A percentile compares a stretch with the other conserved stretches of the same genome.
Evolutionary conservation across 1,140 invertebrate genomes (phyloP).

Genomic region (Heliothis virescens): DNA sequence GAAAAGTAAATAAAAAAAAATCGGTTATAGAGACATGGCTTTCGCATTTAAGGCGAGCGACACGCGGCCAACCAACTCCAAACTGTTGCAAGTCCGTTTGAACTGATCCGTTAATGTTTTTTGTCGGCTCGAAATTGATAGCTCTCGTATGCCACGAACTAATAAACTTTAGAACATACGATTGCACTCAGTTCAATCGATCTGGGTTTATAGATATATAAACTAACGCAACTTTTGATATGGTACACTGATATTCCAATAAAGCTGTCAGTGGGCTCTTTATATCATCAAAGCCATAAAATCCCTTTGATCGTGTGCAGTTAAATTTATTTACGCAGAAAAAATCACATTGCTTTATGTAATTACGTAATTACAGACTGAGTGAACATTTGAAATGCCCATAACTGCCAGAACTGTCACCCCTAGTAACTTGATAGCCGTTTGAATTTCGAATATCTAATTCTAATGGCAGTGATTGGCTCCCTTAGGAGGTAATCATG

Average conservation of each 20-base stretch:
- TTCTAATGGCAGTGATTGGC: constrained; percentile 83
- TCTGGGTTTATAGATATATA: constrained; percentile 65
- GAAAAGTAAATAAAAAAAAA: constrained; percentile 80
- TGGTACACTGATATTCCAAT: constrained; percentile 7
- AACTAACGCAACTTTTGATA: constrained; percentile 47
- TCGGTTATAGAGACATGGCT: constrained; percentile 75
- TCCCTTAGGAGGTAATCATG: constrained; percentile 84
- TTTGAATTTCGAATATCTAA: constrained; percentile 83
- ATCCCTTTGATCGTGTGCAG: constrained; percentile 35
- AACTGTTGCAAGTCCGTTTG: constrained; percentile 57
- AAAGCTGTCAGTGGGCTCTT: constrained; percentile 27
- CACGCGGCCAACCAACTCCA: constrained; percentile 54
- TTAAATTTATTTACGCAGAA: constrained; percentile 25
- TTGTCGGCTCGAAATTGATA: constrained; percentile 67
- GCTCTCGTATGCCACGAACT: constrained; percentile 59
- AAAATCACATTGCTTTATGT: constrained; percentile 32
- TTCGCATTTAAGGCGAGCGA: constrained; percentile 74
- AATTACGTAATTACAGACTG: constrained; percentile 46
- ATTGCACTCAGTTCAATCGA: constrained; percentile 52
- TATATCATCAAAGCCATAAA: constrained; percentile 26
- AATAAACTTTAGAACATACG: constrained; percentile 52
- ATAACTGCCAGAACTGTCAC: constrained; percentile 69
- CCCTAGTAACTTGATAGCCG: constrained; percentile 77
- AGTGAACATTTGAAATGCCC: constrained; percentile 54
- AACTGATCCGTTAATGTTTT: constrained; percentile 60